phyloP scores from a whole-genome alignment of 1,140 invertebrate species.

The Scaptomyza graminum region DNA sequence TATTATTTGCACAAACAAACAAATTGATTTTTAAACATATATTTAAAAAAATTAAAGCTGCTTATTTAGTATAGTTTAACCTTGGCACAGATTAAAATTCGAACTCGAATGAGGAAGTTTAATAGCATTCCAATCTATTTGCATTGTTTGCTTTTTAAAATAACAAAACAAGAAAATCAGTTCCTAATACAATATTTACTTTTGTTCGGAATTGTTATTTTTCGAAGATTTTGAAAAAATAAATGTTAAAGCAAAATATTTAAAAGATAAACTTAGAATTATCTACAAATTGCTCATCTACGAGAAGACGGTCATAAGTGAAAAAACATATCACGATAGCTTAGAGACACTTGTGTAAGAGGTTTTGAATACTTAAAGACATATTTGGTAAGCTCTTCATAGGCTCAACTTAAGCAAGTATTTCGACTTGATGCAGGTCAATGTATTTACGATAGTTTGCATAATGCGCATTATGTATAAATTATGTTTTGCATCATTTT shows the following conservation, averaged over 20 bases:
- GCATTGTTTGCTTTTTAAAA: neutral
- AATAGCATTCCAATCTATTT: constrained; percentile 9
- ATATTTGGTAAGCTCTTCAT: neutral
- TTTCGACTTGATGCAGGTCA: constrained; percentile 37
- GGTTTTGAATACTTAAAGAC: too few species aligned
- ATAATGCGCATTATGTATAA: constrained; percentile 34
- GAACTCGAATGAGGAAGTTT: constrained; percentile 13
- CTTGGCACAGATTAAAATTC: constrained; percentile 24
- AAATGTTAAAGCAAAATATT: too few species aligned
- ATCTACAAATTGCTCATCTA: too few species aligned
- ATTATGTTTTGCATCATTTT: constrained; percentile 54
- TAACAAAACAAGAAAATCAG: neutral
- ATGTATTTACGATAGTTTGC: constrained; percentile 37
- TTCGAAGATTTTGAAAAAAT: too few species aligned
- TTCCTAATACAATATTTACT: constrained; percentile 3
- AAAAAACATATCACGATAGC: too few species aligned
- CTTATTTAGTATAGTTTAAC: neutral
- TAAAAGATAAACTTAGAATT: too few species aligned
- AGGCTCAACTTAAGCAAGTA: constrained; percentile 12
- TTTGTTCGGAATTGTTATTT: too few species aligned
- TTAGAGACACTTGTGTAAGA: too few species aligned
- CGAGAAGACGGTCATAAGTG: too few species aligned
- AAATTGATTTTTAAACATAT: neutral
- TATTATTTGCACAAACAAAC: constrained; percentile 2
- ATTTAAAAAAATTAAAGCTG: constrained; percentile 5